Base-by-base conservation (phyloP, 2,888 invertebrate genomes). In the Argyra leucocephala region DNA sequence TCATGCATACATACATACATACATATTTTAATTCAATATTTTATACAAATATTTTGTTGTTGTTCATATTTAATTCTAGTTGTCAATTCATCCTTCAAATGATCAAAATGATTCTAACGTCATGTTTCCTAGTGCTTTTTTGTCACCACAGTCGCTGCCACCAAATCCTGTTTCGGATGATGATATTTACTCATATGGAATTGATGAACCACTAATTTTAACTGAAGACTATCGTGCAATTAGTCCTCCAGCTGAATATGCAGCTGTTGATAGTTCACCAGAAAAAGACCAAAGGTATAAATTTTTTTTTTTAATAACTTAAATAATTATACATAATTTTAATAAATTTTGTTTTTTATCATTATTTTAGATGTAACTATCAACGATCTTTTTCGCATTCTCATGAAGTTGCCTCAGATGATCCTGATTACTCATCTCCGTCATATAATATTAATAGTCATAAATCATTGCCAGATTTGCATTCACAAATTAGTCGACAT, bases 401-500 rank as follows among this genome's bases (percentile, higher is more conserved):
- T 1, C 85, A 85, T 73, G 83, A 85, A 69, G 83, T 83, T 70
- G 80, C 82, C 72, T 81, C 83, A 1, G 83, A 83, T 37, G 83
- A 83, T 36, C 82, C 82, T 22, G 76, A 77, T 64, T 71, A 73
- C 61, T 71, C 74, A 37, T 71, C 74, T 57, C 74, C 76, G 22
- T 74, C 77, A 36, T 81, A 81, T 67, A 85, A 85, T 72, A 86
- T 85, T 70, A 86, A 85, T 73, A 85, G 85, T 68, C 92, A 93
- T 81, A 93, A 93, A 75, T 92, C 92, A 48, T 80, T 93, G 72
- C 93, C 93, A 0, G 90, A 90, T 76, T 80, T 90, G 63, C 88
- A 88, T 72, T 84, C 86, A 21, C 85, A 86, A 71, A 83, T 84
- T 21, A 79, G 78, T 69, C 75, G 80, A 0, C 80, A 80, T 65